Conservation (phyloP, 1,140 invertebrate genomes). For the Dysdera silvatica region DNA sequence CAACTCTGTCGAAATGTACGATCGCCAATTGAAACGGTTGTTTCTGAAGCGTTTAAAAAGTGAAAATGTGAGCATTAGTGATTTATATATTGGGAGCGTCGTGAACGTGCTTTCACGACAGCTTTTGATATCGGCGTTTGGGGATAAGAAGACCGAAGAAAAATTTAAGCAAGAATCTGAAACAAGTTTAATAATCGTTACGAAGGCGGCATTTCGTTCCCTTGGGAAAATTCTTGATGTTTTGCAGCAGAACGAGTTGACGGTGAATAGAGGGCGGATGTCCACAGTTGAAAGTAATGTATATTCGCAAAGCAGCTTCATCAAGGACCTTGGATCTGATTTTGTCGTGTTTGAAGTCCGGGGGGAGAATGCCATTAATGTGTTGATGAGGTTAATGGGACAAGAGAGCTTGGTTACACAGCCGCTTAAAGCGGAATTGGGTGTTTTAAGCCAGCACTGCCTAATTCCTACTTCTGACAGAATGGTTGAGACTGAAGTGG, state of each 20-base stretch:
- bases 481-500: constrained; percentile 42
- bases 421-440: background rate
- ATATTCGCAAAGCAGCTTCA: constrained; percentile 1
- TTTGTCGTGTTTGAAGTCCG: constrained; percentile 29
- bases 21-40: constrained; percentile 60
- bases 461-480: background rate
- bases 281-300: constrained; percentile 10
- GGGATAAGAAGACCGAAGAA: constrained; percentile 48
- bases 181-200: constrained; percentile 9
- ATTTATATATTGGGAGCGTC: constrained; percentile 67
- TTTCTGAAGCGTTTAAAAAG: constrained; percentile 67
- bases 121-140: constrained; percentile 69
- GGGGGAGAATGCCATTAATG: constrained; percentile 18
- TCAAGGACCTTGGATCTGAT: background rate
- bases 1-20: constrained; percentile 68
- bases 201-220: background rate
- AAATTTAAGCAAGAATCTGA: constrained; percentile 14
- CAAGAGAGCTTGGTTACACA: background rate
- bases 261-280: constrained; percentile 6
- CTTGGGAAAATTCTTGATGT: constrained; percentile 12
- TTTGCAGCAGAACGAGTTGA: constrained; percentile 7
- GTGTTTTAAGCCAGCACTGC: background rate
- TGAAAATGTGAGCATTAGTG: constrained; percentile 55
- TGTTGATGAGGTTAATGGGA: constrained; percentile 18
- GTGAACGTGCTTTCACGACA: constrained; percentile 67